These are phyloP conservation scores for Centruroides sculpturatus DNA, from an alignment of 1,140 invertebrate genomes.

Conservation along the genomic window DNA sequence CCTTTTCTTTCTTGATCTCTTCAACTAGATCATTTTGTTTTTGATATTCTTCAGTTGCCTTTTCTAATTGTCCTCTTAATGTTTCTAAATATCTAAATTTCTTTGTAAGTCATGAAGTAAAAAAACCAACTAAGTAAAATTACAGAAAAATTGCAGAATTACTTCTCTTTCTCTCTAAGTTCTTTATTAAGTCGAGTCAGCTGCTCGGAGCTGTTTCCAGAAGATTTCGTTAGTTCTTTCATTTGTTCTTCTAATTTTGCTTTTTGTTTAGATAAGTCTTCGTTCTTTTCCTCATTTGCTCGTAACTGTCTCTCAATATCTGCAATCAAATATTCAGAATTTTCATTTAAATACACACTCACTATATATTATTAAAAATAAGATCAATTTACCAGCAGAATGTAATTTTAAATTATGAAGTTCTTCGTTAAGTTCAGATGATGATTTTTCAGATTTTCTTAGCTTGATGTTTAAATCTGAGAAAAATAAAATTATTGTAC, in stretches of 20 bases:
- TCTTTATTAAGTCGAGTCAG: background rate
- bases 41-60: no score
- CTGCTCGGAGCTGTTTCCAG: background rate
- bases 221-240: background rate
- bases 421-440: background rate
- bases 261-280: background rate
- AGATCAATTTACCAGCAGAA: background rate
- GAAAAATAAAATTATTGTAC: background rate
- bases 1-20: slow-evolving; percentile 18
- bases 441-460: background rate
- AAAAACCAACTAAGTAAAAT: background rate
- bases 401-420: background rate
- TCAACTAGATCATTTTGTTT: slow-evolving; percentile 1
- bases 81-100: no score
- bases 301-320: background rate
- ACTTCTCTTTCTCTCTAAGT: background rate
- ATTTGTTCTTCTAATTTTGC: background rate
- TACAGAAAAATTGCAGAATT: background rate
- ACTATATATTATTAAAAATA: background rate
- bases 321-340: background rate
- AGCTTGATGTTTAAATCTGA: background rate
- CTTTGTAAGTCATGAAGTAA: no score
- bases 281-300: background rate
- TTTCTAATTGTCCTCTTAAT: no score
- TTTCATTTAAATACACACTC: no score